phyloP scores from a whole-genome alignment of 2,113 vertebrate species.

The Anoplopoma fimbria region DNA sequence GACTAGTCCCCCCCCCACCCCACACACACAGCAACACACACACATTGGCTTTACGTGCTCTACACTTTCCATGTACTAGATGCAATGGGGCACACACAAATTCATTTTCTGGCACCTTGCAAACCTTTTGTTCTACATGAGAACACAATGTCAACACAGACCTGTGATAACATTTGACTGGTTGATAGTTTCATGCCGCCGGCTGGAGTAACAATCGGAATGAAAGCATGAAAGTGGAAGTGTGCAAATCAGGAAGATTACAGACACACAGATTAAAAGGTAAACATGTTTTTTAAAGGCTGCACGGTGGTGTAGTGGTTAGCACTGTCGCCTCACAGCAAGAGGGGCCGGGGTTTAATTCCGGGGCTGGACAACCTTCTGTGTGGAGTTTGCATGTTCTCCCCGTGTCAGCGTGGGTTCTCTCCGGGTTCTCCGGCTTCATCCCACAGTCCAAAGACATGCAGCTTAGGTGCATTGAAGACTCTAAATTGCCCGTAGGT shows the following conservation, averaged over 20 bases:
- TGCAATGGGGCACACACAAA: not conserved
- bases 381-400: too few species aligned
- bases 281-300: too few species aligned
- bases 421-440: too few species aligned
- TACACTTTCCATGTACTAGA: not conserved
- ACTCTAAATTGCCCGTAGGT: too few species aligned
- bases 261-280: not conserved
- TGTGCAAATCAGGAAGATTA: constrained; percentile 9
- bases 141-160: constrained; percentile 19
- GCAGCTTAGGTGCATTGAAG: too few species aligned
- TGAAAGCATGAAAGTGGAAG: not conserved
- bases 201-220: not conserved
- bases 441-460: too few species aligned
- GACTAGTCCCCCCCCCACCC: not conserved
- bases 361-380: too few species aligned
- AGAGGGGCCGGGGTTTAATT: too few species aligned
- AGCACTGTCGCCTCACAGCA: too few species aligned
- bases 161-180: not conserved
- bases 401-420: too few species aligned
- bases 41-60: not conserved
- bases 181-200: constrained; percentile 20
- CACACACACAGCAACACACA: not conserved
- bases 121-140: constrained; percentile 31
- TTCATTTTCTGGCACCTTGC: not conserved
- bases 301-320: too few species aligned